phyloP scores from a whole-genome alignment of 2,113 vertebrate genomes.

The Physeter macrocephalus region DNA sequence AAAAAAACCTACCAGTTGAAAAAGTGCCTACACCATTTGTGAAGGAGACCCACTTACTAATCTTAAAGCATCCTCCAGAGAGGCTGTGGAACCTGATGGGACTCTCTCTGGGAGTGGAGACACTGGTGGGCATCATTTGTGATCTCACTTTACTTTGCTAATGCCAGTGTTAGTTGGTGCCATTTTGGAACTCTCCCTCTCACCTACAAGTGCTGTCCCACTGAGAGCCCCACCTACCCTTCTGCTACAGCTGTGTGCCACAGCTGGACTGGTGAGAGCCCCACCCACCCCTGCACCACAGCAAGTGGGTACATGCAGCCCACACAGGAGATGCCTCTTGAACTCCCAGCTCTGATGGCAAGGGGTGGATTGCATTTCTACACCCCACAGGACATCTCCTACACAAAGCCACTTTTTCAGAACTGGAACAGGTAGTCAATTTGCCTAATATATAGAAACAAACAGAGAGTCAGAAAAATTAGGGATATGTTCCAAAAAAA shows the following conservation, averaged over 20 bases:
- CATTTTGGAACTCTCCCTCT: not conserved
- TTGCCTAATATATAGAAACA: not conserved
- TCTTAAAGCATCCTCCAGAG: not conserved
- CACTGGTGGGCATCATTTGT: not conserved
- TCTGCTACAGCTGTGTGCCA: not conserved
- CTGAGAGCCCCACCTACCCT: not conserved
- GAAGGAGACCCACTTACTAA: too few species aligned
- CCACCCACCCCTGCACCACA: not conserved
- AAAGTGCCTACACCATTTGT: too few species aligned
- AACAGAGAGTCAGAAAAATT: not conserved
- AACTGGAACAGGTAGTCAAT: not conserved
- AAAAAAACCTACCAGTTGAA: too few species aligned
- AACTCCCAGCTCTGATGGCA: not conserved
- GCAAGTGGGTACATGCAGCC: not conserved
- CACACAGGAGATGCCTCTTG: not conserved
- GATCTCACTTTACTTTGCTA: too few species aligned
- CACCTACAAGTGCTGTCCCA: not conserved
- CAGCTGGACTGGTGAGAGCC: not conserved
- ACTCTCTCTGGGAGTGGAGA: not conserved
- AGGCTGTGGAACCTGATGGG: not conserved
- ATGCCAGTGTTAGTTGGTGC: not conserved
- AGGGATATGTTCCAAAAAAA: not conserved
- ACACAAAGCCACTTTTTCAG: not conserved
- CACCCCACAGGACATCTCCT: not conserved
- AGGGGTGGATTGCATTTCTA: not conserved